Evolutionary conservation across 2,113 vertebrate genomes (phyloP).

Genomic region (Patagioenas fasciata): DNA sequence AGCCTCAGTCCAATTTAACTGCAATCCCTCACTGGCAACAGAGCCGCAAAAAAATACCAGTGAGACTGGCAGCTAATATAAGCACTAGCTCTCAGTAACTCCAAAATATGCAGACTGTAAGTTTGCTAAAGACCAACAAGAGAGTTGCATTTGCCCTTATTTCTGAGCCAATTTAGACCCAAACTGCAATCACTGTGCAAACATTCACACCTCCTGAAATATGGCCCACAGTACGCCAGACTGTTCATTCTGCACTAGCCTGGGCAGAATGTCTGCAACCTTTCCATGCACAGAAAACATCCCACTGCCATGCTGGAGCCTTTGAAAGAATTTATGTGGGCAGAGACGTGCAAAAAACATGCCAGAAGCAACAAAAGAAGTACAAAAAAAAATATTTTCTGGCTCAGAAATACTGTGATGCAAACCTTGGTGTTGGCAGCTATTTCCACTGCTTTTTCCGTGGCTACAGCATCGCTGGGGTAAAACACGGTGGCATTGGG

Average conservation of each 20-base stretch:
- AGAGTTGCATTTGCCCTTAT: not conserved
- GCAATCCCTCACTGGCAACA: not conserved
- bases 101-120: not conserved
- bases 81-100: not conserved
- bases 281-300: not conserved
- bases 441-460: slow-evolving; percentile 93
- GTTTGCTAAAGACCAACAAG: not conserved
- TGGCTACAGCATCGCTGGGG: slow-evolving; percentile 89
- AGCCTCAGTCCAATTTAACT: not conserved
- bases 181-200: not conserved
- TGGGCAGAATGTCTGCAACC: not conserved
- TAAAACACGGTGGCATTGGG: slow-evolving; percentile 91
- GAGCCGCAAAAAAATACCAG: not conserved
- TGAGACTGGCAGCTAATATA: not conserved
- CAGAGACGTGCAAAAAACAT: not conserved
- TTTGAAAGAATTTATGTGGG: slow-evolving; percentile 3
- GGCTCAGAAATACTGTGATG: not conserved
- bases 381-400: not conserved
- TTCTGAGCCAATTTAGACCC: not conserved
- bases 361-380: not conserved
- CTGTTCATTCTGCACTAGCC: not conserved
- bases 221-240: not conserved
- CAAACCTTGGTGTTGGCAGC: slow-evolving; percentile 91
- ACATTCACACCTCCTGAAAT: not conserved
- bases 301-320: not conserved